These are phyloP conservation scores for Triplophysa siluroides DNA, from an alignment of 2,113 vertebrate genomes.

Conservation along the genomic window DNA sequence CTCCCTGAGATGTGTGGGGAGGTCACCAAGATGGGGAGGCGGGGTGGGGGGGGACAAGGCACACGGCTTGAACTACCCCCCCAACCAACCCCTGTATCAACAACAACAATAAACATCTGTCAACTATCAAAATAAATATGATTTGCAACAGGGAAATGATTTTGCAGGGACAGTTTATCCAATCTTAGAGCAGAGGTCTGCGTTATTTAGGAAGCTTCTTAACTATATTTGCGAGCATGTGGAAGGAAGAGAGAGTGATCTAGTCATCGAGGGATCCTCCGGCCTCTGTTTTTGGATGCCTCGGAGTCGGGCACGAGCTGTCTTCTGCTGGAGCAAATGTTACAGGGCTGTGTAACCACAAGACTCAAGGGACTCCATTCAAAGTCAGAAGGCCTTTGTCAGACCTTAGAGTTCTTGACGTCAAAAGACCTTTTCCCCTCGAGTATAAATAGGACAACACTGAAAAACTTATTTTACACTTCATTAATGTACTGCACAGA, in stretches of 20 bases:
- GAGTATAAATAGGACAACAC: neutral
- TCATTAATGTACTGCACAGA: slow-evolving; percentile 40
- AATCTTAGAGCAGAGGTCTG: slow-evolving; percentile 44
- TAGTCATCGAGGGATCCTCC: slow-evolving; percentile 17
- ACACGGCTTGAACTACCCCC: slow-evolving; percentile 63
- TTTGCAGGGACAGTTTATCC: slow-evolving; percentile 40
- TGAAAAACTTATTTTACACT: slow-evolving; percentile 46
- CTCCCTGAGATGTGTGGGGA: slow-evolving; percentile 64
- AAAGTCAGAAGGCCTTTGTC: slow-evolving; percentile 48
- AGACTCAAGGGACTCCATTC: slow-evolving; percentile 43
- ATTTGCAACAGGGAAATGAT: slow-evolving; percentile 22
- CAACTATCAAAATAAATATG: slow-evolving; percentile 46
- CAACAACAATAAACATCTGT: slow-evolving; percentile 55
- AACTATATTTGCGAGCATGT: slow-evolving; percentile 36
- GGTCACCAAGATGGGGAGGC: slow-evolving; percentile 57
- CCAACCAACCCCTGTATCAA: slow-evolving; percentile 64
- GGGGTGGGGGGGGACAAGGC: slow-evolving; percentile 51
- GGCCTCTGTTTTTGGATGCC: slow-evolving; percentile 49
- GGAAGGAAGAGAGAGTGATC: slow-evolving; percentile 44
- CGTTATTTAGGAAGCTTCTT: slow-evolving; percentile 26
- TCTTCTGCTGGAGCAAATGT: slow-evolving; percentile 35
- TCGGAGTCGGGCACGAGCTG: slow-evolving; percentile 36
- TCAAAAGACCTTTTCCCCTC: slow-evolving; percentile 45
- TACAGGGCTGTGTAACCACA: slow-evolving; percentile 32
- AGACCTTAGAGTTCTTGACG: slow-evolving; percentile 42